Percentiles rank a stretch among this genome's conserved stretches.
phyloP scores from a whole-genome alignment of 23 tunicate species.

The Diplosoma virens region DNA sequence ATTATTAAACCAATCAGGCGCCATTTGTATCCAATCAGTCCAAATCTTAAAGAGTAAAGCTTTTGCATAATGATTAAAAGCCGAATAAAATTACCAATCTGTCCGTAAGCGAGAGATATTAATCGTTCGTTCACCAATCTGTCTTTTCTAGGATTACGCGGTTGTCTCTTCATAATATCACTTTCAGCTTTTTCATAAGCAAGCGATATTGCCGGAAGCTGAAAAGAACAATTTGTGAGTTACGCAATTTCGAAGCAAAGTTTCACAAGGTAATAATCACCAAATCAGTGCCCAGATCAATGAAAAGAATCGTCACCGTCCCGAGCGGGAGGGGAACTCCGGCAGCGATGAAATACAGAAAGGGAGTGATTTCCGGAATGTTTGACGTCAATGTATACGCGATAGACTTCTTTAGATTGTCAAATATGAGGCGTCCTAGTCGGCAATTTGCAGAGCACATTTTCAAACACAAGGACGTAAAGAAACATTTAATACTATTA shows the following conservation, averaged over 20 bases:
- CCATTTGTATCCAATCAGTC: too few species aligned
- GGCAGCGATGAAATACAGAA: slow-evolving; percentile 41
- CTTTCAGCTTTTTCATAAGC: slow-evolving; percentile 88
- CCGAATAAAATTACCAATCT: slow-evolving; percentile 82
- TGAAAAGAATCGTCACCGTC: slow-evolving; percentile 58
- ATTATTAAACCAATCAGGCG: too few species aligned
- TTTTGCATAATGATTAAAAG: too few species aligned
- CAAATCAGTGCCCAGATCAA: slow-evolving; percentile 63
- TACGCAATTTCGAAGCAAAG: too few species aligned
- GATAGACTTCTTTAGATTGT: slow-evolving; percentile 63
- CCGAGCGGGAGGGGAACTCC: slow-evolving; percentile 51
- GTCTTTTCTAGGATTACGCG: slow-evolving; percentile 59
- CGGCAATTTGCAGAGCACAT: too few species aligned
- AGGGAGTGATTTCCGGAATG: slow-evolving; percentile 70
- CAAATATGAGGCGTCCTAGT: slow-evolving; percentile 52
- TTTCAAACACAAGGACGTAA: too few species aligned
- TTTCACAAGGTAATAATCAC: too few species aligned
- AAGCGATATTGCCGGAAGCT: slow-evolving; percentile 91
- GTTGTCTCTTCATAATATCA: slow-evolving; percentile 90
- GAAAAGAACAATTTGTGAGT: background rate
- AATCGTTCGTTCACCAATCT: slow-evolving; percentile 78
- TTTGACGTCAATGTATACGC: slow-evolving; percentile 70
- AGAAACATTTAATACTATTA: too few species aligned
- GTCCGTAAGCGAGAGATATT: slow-evolving; percentile 83
- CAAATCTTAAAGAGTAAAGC: too few species aligned